Evolutionary conservation across 2,797 vertebrate genomes (phyloP).

Genomic region (Pipistrellus kuhlii): DNA sequence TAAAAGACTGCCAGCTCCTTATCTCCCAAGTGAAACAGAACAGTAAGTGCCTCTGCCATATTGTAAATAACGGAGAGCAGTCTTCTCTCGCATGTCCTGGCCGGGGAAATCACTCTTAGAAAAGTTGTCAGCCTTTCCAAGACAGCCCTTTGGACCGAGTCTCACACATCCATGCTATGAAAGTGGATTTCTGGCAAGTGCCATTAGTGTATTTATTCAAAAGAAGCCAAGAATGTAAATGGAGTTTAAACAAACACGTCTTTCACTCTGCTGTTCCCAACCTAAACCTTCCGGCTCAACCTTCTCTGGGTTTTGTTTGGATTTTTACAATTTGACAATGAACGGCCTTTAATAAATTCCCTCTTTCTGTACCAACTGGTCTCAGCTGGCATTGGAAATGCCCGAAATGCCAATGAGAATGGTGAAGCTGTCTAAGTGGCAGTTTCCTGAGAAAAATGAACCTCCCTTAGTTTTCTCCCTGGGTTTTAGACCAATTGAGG

Average conservation of each 20-base stretch:
- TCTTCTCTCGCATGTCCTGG: not conserved
- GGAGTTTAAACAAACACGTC: slow-evolving; percentile 27
- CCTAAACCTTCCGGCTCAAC: not conserved
- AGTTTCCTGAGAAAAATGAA: slow-evolving; percentile 13
- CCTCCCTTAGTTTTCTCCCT: not conserved
- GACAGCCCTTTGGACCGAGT: not conserved
- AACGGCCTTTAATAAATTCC: not conserved
- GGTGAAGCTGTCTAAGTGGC: not conserved
- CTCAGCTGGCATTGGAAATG: not conserved
- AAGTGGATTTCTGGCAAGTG: slow-evolving; percentile 48
- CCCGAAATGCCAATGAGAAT: slow-evolving; percentile 8
- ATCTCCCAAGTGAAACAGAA: not conserved
- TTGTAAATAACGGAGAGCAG: not conserved
- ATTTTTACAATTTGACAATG: not conserved
- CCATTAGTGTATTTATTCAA: slow-evolving; percentile 29
- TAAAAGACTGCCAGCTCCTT: not conserved
- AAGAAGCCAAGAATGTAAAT: slow-evolving; percentile 40
- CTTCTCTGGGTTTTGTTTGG: not conserved
- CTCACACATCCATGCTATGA: not conserved
- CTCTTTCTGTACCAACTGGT: not conserved
- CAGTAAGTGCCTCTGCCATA: not conserved
- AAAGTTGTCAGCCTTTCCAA: not conserved
- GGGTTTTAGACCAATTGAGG: not conserved
- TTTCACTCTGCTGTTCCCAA: not conserved
- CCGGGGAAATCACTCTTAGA: not conserved